Evolutionary conservation across 2,113 vertebrate genomes (phyloP).

Genomic region (Protobothrops flavoviridis): DNA sequence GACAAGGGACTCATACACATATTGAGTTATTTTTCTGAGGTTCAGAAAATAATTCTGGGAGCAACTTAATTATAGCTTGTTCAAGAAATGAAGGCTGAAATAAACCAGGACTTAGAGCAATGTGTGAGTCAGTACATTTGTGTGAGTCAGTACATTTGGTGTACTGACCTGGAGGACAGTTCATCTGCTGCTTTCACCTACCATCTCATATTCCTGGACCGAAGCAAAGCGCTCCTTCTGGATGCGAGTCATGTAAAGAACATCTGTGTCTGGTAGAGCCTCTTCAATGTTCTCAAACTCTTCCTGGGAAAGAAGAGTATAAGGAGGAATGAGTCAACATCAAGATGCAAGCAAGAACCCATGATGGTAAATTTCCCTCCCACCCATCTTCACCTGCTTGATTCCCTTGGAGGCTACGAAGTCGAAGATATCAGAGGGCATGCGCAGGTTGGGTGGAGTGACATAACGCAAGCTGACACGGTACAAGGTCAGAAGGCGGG

Average conservation of each 20-base stretch:
- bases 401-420: conserved; percentile 91
- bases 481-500: conserved; percentile 92
- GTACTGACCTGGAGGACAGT: not conserved
- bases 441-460: conserved; percentile 84
- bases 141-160: not conserved
- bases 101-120: not conserved
- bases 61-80: not conserved
- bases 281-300: conserved; percentile 94
- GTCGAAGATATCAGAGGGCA: conserved; percentile 84
- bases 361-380: not conserved
- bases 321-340: accelerated
- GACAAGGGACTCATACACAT: no score
- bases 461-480: conserved; percentile 92
- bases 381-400: conserved; percentile 82
- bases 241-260: conserved; percentile 96
- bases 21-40: not conserved
- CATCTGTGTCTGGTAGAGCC: conserved; percentile 88
- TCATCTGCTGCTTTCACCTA: conserved; percentile 65
- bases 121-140: not conserved
- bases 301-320: conserved; percentile 71
- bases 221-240: conserved; percentile 91
- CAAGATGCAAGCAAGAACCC: not conserved
- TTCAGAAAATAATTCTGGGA: not conserved
- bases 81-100: not conserved
- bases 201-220: conserved; percentile 82